Conservation (phyloP, 2,113 vertebrate genomes). For the Macrotus californicus region DNA sequence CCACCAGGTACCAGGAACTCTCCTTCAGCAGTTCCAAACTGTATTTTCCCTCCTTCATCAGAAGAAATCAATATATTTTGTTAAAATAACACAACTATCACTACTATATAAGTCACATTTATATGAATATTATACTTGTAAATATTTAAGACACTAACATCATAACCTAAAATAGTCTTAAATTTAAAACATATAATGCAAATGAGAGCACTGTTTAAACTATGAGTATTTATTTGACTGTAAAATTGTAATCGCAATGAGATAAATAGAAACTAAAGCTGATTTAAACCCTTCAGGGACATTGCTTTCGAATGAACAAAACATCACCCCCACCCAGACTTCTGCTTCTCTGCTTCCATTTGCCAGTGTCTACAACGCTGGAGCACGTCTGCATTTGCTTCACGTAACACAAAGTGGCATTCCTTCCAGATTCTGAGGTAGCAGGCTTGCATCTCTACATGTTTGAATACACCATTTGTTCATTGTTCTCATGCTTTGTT, state of each 20-base stretch:
- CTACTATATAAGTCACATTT: neutral
- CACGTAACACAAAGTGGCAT: neutral
- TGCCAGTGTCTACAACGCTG: neutral
- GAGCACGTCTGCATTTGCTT: neutral
- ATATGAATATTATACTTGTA: neutral
- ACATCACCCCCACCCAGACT: neutral
- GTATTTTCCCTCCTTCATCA: neutral
- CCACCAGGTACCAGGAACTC: neutral
- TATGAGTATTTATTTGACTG: neutral
- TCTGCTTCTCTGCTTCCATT: neutral
- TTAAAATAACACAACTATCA: neutral
- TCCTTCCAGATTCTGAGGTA: neutral
- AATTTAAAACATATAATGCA: slow-evolving; percentile 3
- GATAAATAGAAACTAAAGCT: neutral
- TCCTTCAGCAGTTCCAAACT: neutral
- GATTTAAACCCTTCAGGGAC: neutral
- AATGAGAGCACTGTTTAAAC: neutral
- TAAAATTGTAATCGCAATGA: neutral
- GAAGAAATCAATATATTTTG: neutral
- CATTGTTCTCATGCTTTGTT: neutral
- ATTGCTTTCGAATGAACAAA: neutral
- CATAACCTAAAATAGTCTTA: neutral
- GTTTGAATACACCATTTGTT: neutral
- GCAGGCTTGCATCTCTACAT: neutral
- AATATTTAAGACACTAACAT: neutral